Evolutionary conservation across 64 coral and sea anemone species (phyloP), one percentile per base, ranked within the genome.

Genomic region (Anthopleura sola): DNA sequence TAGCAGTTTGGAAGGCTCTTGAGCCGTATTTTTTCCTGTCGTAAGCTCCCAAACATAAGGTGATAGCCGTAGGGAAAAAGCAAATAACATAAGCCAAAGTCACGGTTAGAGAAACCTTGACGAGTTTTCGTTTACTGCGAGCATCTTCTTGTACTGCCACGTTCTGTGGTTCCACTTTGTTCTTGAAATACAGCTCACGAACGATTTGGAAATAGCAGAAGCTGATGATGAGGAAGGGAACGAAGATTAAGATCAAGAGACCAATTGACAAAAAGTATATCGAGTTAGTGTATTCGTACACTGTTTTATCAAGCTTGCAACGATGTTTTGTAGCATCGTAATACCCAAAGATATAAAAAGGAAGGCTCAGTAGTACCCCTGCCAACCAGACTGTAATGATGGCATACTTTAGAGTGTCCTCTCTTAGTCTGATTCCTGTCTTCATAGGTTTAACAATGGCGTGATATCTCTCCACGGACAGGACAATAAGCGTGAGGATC

Each of bases 131-230:
- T 71, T 34, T 71, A 29, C 5, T 29, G 2, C 24, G 6, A n/a
- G 68, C 68, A 21, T 71, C 68, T 71, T 34, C 33, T 71, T 34
- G 68, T 29, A 21, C 68, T 71, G 68, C 24, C 24, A 71, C 33
- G 68, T 71, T 71, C 33, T 23, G 58, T 29, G 47, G 44, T 6
- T 23, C 37, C 17, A 86, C 55, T 5, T 58, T 86, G 44, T 75
- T 86, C 18, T 46, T 69, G 66, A 86, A 75, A 24, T 54, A 86
- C 37, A 86, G 26, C 32, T 55, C 85, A 23, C 55, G 47, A 33
- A 86, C 14, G 37, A 86, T 86, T 66, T 76, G 85, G 18, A 78
- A 87, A n/a, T 87, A 87, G 17, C 69, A 87, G 7, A 32, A 75
- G 0, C 24, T 58, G 29, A 76, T 21, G 38, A 87, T 49, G 31